Evolutionary conservation across 2,797 vertebrate species (phyloP).

Genomic region (Bothrops alternatus): DNA sequence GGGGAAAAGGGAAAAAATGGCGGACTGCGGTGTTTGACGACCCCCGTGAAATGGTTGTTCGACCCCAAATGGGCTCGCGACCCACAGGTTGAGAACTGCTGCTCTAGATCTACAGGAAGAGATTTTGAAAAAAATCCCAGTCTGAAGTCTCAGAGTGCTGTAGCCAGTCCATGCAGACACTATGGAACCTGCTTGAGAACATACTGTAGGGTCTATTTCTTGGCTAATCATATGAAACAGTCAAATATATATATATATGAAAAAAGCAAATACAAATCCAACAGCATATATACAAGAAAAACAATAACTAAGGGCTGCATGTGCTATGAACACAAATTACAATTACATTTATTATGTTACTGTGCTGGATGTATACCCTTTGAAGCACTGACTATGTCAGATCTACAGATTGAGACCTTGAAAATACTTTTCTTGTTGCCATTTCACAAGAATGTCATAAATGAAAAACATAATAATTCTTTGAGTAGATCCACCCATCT

Average conservation of each 20-base stretch:
- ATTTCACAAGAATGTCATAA: neutral
- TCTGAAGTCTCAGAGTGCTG: neutral
- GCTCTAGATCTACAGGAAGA: neutral
- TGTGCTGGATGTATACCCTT: neutral
- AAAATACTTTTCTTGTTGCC: neutral
- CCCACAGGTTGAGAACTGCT: too few relatives aligned
- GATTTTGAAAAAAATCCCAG: neutral
- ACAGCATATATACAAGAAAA: neutral
- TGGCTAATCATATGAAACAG: neutral
- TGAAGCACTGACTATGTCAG: neutral
- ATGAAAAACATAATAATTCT: neutral
- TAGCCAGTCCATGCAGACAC: neutral
- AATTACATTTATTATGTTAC: neutral
- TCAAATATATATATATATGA: neutral
- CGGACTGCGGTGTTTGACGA: too few relatives aligned
- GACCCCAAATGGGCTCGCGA: too few relatives aligned
- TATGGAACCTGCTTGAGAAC: neutral
- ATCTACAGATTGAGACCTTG: neutral
- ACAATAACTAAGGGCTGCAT: neutral
- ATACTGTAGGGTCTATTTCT: neutral
- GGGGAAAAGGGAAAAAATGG: too few relatives aligned
- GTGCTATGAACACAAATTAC: neutral
- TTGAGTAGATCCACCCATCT: neutral
- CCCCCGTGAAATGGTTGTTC: too few relatives aligned
- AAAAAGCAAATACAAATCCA: neutral